Evolutionary conservation across 2,888 invertebrate genomes (phyloP), one percentile per base, ranked within the genome.

Genomic region (Agrenia bidenticulata): DNA sequence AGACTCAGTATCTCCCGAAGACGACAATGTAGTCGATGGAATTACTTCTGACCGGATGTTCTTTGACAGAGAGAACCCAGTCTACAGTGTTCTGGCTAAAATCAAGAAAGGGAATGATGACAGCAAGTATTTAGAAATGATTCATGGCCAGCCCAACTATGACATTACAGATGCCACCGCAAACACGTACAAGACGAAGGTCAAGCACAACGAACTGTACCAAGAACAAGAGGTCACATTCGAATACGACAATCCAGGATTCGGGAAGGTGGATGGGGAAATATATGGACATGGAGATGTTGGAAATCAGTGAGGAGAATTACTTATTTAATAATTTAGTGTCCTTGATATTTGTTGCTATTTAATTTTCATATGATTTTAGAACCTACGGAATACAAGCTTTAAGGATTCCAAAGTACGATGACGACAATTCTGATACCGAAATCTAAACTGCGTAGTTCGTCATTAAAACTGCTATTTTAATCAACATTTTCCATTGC

Each of bases 151-250:
- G 51, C 23, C 24, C 5, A 51, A 19, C 2, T 51, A 9, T 7
- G 51, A 13, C 7, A 4, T 24, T 11, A 24, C 4, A 4, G 19
- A 19, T 23, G 5, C 23, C 13, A 51, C 23, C 5, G 51, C 17
- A 51, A 51, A 24, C 23, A 11, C 2, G 7, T 24, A 23, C 23
- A 15, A 51, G 5, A 21, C 42, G 13, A 45, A 17, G 42, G 26
- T 26, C 15, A 45, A 7, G 24, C 2, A 17, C 2, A 58, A 58
- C n/a, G 58, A 17, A 2, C 24, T 58, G 26, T 58, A 45, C 17
- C 58, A 58, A 49, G 45, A 58, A 45, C 58, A 58, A 17, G 24
- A 42, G 5, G 49, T 58, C 11, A 27, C 45, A 2, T 58, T 58
- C 41, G 58, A 42, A 15, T 42, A 45, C 9, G 49, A 58, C 27